Conservation (phyloP, 1,140 invertebrate genomes). For the Drosophila repletoides region DNA sequence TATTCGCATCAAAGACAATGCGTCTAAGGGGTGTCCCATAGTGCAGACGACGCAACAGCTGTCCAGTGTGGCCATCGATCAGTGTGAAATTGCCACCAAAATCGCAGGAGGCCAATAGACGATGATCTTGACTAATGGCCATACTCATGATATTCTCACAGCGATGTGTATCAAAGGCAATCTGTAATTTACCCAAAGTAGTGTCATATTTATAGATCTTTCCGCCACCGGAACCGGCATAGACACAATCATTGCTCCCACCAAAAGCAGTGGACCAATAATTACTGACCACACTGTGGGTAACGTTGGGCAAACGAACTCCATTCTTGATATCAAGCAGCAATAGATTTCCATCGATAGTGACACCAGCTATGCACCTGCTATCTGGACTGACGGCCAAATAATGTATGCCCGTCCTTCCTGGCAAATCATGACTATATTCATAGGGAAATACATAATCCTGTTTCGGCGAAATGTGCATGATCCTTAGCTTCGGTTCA, state of each 20-base stretch:
- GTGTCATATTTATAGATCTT: slow-evolving; percentile 23
- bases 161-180: slow-evolving; percentile 11
- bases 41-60: neutral
- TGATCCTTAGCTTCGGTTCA: neutral
- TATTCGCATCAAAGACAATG: neutral
- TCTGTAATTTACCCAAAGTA: neutral
- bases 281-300: slow-evolving; percentile 12
- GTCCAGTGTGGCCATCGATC: slow-evolving; percentile 13
- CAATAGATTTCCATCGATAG: slow-evolving; percentile 19
- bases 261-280: slow-evolving; percentile 23
- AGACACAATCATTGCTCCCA: neutral
- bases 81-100: slow-evolving; percentile 11
- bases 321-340: slow-evolving; percentile 10
- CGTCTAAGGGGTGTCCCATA: neutral
- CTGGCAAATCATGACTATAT: slow-evolving; percentile 5
- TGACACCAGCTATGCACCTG: slow-evolving; percentile 8
- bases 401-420: slow-evolving; percentile 20
- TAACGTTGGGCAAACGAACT: slow-evolving; percentile 5
- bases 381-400: slow-evolving; percentile 23
- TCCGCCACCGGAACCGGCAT: slow-evolving; percentile 24
- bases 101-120: slow-evolving; percentile 11
- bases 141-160: slow-evolving; percentile 9
- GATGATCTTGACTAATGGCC: neutral
- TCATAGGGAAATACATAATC: neutral
- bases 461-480: neutral